phyloP scores from a whole-genome alignment of 2,888 invertebrate species.

The Pilophorus perplexus region DNA sequence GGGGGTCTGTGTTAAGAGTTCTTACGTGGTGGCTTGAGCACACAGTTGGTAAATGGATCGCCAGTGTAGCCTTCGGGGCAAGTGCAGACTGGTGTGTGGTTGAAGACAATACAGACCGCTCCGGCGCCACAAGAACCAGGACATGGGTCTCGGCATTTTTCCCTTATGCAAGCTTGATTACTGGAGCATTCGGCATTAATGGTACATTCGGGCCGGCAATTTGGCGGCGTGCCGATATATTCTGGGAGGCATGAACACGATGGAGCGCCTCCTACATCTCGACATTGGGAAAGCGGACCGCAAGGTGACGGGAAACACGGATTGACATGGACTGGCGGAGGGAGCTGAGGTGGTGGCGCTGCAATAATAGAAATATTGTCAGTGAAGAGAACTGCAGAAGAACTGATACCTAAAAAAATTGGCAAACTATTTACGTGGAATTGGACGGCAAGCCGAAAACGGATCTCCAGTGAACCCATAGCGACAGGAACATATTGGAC shows the following conservation, averaged over 20 bases:
- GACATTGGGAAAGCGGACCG: conserved; percentile 57
- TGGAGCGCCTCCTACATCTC: conserved; percentile 46
- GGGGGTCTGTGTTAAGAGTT: not conserved
- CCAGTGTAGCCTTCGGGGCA: conserved; percentile 51
- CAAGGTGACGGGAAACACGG: conserved; percentile 54
- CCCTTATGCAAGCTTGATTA: conserved; percentile 68
- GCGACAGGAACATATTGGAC: conserved; percentile 76
- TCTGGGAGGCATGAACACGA: conserved; percentile 73
- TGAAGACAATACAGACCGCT: conserved; percentile 64
- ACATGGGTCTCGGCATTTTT: conserved; percentile 78
- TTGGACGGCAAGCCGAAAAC: conserved; percentile 67
- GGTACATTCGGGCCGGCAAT: conserved; percentile 78
- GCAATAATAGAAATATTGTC: conserved; percentile 28
- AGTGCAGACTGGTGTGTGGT: conserved; percentile 58
- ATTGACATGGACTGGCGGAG: conserved; percentile 50
- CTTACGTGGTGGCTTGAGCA: conserved; percentile 56
- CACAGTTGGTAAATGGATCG: conserved; percentile 64
- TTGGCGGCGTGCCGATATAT: conserved; percentile 80
- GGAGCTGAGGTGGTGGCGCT: conserved; percentile 40
- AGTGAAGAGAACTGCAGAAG: too few relatives aligned
- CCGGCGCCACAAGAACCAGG: conserved; percentile 71
- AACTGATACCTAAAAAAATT: too few relatives aligned
- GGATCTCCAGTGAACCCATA: conserved; percentile 77
- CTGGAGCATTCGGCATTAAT: conserved; percentile 79
- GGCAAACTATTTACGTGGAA: conserved; percentile 55